Evolutionary conservation across 2,113 vertebrate species (phyloP).

Genomic region (Maccullochella peelii): DNA sequence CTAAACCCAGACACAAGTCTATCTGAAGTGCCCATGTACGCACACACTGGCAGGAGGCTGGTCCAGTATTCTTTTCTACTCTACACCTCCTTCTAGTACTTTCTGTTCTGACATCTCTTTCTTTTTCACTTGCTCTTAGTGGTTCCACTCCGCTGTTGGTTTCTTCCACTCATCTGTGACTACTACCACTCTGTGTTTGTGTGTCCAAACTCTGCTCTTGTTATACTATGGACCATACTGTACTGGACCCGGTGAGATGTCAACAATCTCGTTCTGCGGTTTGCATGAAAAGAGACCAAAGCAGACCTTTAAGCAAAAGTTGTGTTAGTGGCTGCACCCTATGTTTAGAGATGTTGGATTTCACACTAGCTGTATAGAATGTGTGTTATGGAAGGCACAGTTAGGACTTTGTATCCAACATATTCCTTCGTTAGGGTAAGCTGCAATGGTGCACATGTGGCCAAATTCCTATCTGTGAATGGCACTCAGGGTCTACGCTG

Average conservation of each 20-base stretch:
- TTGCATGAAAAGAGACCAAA: constrained; percentile 38
- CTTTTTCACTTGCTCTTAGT: background rate
- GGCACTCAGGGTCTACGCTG: constrained; percentile 46
- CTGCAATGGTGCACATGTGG: constrained; percentile 23
- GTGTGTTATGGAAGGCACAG: background rate
- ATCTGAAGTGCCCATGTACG: constrained; percentile 93
- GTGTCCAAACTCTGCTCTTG: constrained; percentile 5
- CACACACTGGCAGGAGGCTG: constrained; percentile 85
- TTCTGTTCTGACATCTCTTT: constrained; percentile 7
- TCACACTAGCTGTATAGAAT: background rate
- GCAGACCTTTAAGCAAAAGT: constrained; percentile 5
- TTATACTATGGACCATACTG: constrained; percentile 22
- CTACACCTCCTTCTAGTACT: constrained; percentile 44
- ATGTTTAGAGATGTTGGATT: constrained; percentile 17
- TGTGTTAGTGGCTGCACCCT: constrained; percentile 10
- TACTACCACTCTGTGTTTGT: background rate
- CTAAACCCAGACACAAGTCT: constrained; percentile 51
- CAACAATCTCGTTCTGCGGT: background rate
- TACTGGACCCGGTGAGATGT: constrained; percentile 24
- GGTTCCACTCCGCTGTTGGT: background rate
- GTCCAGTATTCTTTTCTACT: constrained; percentile 76
- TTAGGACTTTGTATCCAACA: background rate
- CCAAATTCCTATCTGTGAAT: constrained; percentile 28
- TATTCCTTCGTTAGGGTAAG: background rate
- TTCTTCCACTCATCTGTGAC: constrained; percentile 15